phyloP scores from a whole-genome alignment of 2,113 vertebrate species.

The Datnioides undecimradiatus region DNA sequence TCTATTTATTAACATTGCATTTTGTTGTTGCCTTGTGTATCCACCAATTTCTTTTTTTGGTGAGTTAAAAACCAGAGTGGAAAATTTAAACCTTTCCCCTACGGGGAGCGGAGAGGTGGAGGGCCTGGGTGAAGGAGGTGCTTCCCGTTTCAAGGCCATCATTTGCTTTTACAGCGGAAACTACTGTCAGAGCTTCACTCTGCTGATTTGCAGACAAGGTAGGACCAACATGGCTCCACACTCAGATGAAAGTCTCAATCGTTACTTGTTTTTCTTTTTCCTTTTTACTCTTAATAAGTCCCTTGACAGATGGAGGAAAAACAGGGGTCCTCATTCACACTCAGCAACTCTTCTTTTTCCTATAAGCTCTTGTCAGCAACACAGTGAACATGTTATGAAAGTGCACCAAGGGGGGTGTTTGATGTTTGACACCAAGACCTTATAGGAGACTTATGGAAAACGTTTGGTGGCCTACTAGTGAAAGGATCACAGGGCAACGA shows the following conservation, averaged over 20 bases:
- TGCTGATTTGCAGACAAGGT: slow-evolving; percentile 22
- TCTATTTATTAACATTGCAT: not conserved
- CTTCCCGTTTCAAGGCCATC: slow-evolving; percentile 43
- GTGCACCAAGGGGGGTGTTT: slow-evolving; percentile 47
- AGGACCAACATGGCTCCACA: not conserved
- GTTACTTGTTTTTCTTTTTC: not conserved
- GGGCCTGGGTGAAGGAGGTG: slow-evolving; percentile 1
- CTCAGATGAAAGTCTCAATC: not conserved
- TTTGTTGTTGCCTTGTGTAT: not conserved
- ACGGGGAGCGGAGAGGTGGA: slow-evolving; percentile 5
- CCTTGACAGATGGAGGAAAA: slow-evolving; percentile 27
- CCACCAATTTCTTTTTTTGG: not conserved
- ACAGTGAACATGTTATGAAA: slow-evolving; percentile 42
- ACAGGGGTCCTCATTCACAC: slow-evolving; percentile 22
- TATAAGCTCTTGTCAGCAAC: slow-evolving; percentile 22
- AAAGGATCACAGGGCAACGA: slow-evolving; percentile 51
- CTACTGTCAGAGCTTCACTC: slow-evolving; percentile 28
- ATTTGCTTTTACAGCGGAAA: slow-evolving; percentile 63
- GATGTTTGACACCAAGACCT: slow-evolving; percentile 62
- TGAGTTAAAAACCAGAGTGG: not conserved
- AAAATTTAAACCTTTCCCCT: not conserved
- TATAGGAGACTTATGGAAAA: slow-evolving; percentile 53
- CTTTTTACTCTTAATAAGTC: not conserved
- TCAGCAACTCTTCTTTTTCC: slow-evolving; percentile 1
- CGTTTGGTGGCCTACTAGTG: slow-evolving; percentile 22